Evolutionary conservation across 1,140 invertebrate species (phyloP), one percentile per base, ranked within the genome.

Genomic region (Drosophila nigrodunni): DNA sequence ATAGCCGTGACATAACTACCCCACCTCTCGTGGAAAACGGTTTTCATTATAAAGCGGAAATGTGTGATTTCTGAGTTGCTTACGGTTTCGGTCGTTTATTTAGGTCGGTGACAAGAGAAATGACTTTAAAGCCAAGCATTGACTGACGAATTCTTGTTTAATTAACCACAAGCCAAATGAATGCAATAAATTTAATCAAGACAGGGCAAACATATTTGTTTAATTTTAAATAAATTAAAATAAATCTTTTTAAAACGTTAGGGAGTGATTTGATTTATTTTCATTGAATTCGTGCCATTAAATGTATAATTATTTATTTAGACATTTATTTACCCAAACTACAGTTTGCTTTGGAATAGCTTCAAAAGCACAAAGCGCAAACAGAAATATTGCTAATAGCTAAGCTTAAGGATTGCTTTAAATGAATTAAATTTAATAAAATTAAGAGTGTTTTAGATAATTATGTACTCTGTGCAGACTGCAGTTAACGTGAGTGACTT

Each of bases 21-120:
- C 15, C 50, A n/a, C 21, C 58, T 21, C 3, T 46, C 43, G 34
- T 43, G 67, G 77, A 59, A 65, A 71, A 43, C 44, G 39, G 68
- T 68, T 73, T 78, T 89, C 85, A 90, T 86, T 89, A 86, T 67
- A 81, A 89, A 81, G 68, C 85, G 86, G 85, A 89, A 90, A 90
- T 89, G 86, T 89, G 81, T 86, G 85, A 89, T 89, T 89, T 89
- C 85, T 71, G 85, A 49, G 58, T 78, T 82, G 68, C 41, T 49
- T 39, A 70, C 76, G 80, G 59, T 66, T 61, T n/a, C 30, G 30
- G 58, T 58, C 67, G 64, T 71, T 71, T 58, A 58, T 64, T 70
- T 70, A 18, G 18, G 21, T 39, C 50, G 8, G 13, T 30, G 39
- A 58, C 55, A 52, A 66, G 72, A 76, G 58, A 76, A 67, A 78